These are phyloP conservation scores for Coenonympha glycerion DNA, from an alignment of 2,888 invertebrate species.

Conservation along the genomic window DNA sequence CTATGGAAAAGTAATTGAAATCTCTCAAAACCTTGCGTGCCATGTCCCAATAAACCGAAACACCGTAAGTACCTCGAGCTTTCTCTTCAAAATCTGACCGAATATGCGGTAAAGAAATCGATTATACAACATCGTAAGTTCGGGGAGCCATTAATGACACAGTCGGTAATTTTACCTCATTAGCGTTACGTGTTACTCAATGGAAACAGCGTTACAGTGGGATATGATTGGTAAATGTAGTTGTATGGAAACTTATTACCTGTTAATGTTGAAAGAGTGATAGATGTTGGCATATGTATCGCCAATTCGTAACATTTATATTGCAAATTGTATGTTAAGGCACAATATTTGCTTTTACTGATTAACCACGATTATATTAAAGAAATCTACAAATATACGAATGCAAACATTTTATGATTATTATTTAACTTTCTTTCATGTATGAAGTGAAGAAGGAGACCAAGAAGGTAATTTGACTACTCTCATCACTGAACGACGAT, in stretches of 20 bases:
- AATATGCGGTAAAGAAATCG: constrained; percentile 48
- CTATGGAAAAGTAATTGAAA: neutral
- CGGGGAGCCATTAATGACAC: constrained; percentile 18
- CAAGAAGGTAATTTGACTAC: too few species aligned
- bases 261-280: neutral
- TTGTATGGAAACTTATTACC: too few species aligned
- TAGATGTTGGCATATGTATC: neutral
- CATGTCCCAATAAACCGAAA: constrained; percentile 45
- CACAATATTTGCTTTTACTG: too few species aligned
- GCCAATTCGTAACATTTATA: neutral
- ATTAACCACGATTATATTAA: too few species aligned
- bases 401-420: too few species aligned
- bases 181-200: constrained; percentile 8
- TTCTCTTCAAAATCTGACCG: constrained; percentile 35
- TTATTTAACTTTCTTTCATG: too few species aligned
- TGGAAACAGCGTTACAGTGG: neutral
- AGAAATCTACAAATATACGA: too few species aligned
- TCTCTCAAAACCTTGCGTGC: constrained; percentile 44
- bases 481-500: too few species aligned
- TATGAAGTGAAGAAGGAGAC: too few species aligned
- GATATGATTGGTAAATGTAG: constrained; percentile 29
- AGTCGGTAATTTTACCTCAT: constrained; percentile 20
- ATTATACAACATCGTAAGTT: constrained; percentile 47
- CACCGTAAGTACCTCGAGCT: constrained; percentile 44
- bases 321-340: too few species aligned